phyloP scores from a whole-genome alignment of 1,140 invertebrate species.

The Drosophila rufa region DNA sequence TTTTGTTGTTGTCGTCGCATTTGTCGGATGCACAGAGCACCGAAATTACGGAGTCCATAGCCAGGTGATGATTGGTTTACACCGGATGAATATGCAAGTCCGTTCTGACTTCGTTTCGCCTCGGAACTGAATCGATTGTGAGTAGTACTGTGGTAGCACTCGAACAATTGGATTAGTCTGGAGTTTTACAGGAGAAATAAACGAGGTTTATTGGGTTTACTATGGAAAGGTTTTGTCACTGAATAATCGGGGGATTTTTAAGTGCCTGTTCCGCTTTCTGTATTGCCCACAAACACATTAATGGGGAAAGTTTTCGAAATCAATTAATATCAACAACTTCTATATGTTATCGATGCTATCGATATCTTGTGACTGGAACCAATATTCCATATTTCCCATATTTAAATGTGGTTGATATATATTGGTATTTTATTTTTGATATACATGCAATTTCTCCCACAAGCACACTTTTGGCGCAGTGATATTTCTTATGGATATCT shows the following conservation, averaged over 20 bases:
- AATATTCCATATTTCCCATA: no score
- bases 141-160: conserved; percentile 3
- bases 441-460: no score
- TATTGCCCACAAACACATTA: neutral
- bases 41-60: conserved; percentile 41
- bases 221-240: neutral
- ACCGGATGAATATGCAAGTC: conserved; percentile 37
- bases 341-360: neutral
- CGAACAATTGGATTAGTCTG: conserved; percentile 4
- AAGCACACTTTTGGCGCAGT: no score
- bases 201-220: neutral
- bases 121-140: conserved; percentile 22
- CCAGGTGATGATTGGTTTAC: conserved; percentile 35
- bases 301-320: no score
- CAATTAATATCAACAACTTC: neutral
- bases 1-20: neutral
- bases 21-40: conserved; percentile 28
- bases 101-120: conserved; percentile 24
- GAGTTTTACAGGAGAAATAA: neutral
- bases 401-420: no score
- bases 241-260: neutral
- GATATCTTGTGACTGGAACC: no score
- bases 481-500: no score
- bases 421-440: no score
- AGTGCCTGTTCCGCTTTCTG: neutral